Conservation (phyloP, 2,113 vertebrate genomes). For the Cheilinus undulatus region DNA sequence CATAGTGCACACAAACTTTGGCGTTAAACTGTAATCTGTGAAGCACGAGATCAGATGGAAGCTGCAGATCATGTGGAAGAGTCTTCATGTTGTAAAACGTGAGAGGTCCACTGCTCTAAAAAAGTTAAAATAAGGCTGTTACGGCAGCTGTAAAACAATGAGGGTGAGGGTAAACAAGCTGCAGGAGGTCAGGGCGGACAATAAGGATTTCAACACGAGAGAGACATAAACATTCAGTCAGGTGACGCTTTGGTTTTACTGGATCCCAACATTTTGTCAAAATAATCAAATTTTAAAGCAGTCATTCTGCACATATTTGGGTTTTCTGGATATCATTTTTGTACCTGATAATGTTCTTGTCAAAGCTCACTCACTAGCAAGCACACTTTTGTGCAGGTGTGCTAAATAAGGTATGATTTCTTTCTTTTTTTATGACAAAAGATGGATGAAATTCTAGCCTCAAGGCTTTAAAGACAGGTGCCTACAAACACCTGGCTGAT, state of each 20-base stretch:
- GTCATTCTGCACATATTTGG: too few species aligned
- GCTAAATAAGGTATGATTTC: too few species aligned
- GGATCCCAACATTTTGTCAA: neutral
- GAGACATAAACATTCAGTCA: neutral
- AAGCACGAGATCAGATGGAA: conserved; percentile 33
- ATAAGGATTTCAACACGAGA: neutral
- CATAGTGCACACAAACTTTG: neutral
- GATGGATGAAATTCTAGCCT: too few species aligned
- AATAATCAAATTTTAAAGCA: too few species aligned
- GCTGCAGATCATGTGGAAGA: neutral
- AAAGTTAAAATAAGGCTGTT: neutral
- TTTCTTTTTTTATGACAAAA: too few species aligned
- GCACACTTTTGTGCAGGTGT: too few species aligned
- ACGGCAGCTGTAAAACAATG: conserved; percentile 1
- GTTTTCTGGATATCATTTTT: too few species aligned
- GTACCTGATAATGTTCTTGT: too few species aligned
- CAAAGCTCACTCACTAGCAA: too few species aligned
- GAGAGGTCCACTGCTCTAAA: neutral
- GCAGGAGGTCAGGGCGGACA: neutral
- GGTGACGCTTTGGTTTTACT: neutral
- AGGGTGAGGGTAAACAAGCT: neutral
- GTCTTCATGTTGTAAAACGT: neutral
- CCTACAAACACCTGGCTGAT: too few species aligned
- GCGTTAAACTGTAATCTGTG: conserved; percentile 43
- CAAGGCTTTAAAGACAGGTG: too few species aligned